Base-by-base conservation (phyloP, 2,888 invertebrate genomes). In the Leptogaster cylindrica region DNA sequence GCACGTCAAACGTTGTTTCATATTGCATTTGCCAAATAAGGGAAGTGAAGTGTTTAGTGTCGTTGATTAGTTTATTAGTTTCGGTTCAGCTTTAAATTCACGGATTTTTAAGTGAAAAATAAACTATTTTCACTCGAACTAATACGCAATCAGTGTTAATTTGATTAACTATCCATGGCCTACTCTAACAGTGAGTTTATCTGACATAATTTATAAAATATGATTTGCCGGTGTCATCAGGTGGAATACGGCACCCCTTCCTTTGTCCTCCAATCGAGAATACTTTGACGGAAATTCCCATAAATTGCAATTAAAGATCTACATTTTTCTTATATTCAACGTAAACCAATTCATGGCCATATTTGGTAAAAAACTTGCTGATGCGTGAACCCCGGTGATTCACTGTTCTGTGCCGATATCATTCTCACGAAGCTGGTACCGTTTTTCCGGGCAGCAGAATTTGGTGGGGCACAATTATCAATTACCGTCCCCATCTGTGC, bases 1-100 rank as follows among this genome's bases (percentile, higher is more conserved):
- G 65, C 51, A 51, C 23, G 6, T 64, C 16, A 31, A 48, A 64
- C 10, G 50, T 50, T 52, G 52, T 12, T 8, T 14, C 41, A 20
- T 2, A 28, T 31, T 44, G 10, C 36, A 64, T 55, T 55, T 28
- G 31, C 68, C 68, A 65, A 68, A 68, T 65, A 68, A 68, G 68
- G 68, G 55, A 68, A 68, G 52, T n/a, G n/a, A n/a, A n/a, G n/a
- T 66, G 66, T 68, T 44, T 64, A 64, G 68, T 68, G 64, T 52
- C 64, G 64, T 36, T 68, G 64, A 55, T 64, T 64, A 50, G 52
- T 41, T 52, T 50, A 36, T 51, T 23, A 23, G 25, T 36, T 41
- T 61, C 58, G 58, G 39, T 14, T 25, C 39, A 20, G 36, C 41
- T 58, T 14, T 41, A 39, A 39, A 58, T 23, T 58, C 10, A 7